Evolutionary conservation across 2,113 vertebrate genomes (phyloP), one percentile per base, ranked within the genome.

Genomic region (Apaloderma vittatum): DNA sequence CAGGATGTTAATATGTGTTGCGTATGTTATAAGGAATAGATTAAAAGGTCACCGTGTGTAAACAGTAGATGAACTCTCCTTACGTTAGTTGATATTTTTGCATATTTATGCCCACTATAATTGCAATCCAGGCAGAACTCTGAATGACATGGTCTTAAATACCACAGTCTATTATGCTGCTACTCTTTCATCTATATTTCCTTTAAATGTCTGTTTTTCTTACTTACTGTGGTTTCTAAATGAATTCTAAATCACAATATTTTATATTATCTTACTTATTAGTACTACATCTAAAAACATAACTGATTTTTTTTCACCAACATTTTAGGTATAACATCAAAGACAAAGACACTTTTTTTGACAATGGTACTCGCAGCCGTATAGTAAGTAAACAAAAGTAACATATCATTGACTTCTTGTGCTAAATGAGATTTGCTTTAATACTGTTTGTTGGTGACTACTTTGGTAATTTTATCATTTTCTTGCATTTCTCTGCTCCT

Each of bases 291-390:
- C 27, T 52, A 30, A 70, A 81, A 86, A 62, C 2, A 27, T 48
- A 73, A 57, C 3, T 45, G 21, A 20, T 45, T 37, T 55, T 72
- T 40, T 67, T 76, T 63, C 23, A 57, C 87, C 29, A 2, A 76
- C 5, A 1, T 75, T 92, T 96, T 93, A 99, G 99, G 94, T 99
- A 99, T 91, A 98, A 99, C 92, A 99, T 99, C 96, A 98, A 98
- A 81, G 99, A 99, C 51, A 99, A 98, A 96, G 99, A 99, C 45
- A 98, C 98, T 0, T 98, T 99, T 97, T 99, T 99, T 97, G 99
- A 99, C 95, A 99, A 98, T 18, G 98, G 99, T 40, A 99, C 99
- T 10, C 99, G 99, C 67, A 99, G 99, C 96, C 98, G 99, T 98
- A 99, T 99, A 97, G 99, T 99, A 97, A 99, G 99, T 99, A 93